Base-by-base conservation (phyloP, 2,113 vertebrate species). In the Tetraodon nigroviridis region DNA sequence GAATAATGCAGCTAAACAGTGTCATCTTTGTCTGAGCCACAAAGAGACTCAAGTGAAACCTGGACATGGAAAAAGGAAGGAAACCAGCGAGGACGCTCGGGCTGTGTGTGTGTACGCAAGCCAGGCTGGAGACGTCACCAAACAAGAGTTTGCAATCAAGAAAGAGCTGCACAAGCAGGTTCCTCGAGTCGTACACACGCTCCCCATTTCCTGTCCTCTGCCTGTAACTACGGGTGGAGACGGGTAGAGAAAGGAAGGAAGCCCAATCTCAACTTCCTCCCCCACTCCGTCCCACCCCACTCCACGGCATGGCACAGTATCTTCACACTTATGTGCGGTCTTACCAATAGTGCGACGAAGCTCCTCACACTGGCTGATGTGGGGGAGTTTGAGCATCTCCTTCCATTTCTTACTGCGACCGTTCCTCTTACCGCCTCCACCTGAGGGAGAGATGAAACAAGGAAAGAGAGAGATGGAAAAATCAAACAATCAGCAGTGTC, bases 371-470 rank as follows among this genome's bases (percentile, higher is more conserved):
- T 90, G 86, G 85, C 91, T 94, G 76, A 94, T 80, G 48, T 93
- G 90, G 2, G 95, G 95, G 52, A 97, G 88, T 84, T 92, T 93
- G 27, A 98, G 86, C 90, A 97, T 93, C 80, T 95, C 93, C 84
- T 75, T 94, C 95, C 95, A 98, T 85, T 93, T 96, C 79, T 92
- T 96, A 79, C 95, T 98, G 60, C 94, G 92, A 1, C 95, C 93
- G 48, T 87, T 94, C 78, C 91, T 89, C 75, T 93, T 93, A 73
- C 91, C 90, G 76, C 87, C 85, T 55, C 89, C 91, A 87, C 91
- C 94, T 97, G 63, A 54, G 19, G 71, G 18, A 77, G 18, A 78
- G 40, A 68, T 11, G 0, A 61, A n/a, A 68, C 42, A 44, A 5
- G 42, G 15, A 46, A 13, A 46, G 29, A 73, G 21, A 66, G 47